Conservation (phyloP, 2,797 vertebrate species). For the Amphiprion clarkii region DNA sequence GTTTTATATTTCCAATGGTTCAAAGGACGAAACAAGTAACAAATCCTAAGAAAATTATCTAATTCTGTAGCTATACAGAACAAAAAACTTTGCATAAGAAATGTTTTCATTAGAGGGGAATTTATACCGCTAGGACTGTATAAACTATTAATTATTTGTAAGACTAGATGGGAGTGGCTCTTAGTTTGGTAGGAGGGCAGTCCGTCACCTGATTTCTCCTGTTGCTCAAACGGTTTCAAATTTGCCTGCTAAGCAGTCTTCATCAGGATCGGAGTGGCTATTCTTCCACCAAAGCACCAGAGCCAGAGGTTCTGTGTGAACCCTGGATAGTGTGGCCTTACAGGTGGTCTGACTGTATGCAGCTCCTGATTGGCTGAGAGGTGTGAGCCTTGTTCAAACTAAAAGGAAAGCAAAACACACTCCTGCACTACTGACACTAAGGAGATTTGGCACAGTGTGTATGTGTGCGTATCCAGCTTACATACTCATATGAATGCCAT, state of each 20-base stretch:
- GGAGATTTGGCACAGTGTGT: constrained; percentile 52
- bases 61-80: no score
- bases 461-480: constrained; percentile 38
- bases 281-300: neutral
- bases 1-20: no score
- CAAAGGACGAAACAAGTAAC: no score
- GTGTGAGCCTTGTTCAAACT: constrained; percentile 47
- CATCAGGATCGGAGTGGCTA: neutral
- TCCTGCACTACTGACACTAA: constrained; percentile 44
- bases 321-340: constrained; percentile 13
- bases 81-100: no score
- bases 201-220: neutral
- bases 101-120: no score
- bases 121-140: neutral
- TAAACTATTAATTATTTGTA: neutral
- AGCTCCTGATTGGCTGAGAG: constrained; percentile 68
- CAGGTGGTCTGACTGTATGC: constrained; percentile 66
- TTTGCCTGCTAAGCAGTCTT: neutral
- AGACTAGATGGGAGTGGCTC: neutral
- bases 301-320: neutral
- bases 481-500: constrained; percentile 39
- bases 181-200: neutral
- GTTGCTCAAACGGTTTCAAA: neutral
- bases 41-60: no score
- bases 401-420: constrained; percentile 37